Base-by-base conservation (phyloP, 2,888 invertebrate species). In the Sesia bembeciformis region DNA sequence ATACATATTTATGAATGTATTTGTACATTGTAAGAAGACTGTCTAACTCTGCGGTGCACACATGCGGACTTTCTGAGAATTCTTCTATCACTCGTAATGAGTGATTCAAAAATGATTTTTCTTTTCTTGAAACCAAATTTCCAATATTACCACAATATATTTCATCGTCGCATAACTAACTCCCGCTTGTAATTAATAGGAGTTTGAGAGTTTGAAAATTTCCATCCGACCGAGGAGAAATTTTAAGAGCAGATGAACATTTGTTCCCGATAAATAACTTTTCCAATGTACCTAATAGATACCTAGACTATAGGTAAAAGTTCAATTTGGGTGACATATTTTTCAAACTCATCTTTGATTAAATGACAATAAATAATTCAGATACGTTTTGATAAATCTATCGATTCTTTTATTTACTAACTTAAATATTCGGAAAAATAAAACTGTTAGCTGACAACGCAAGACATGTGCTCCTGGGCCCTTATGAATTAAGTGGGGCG, bases 381-480 rank as follows among this genome's bases (percentile, higher is more conserved):
- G 23, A 46, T 8, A 46, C 46, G 5, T 46, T 46, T 46, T 46
- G 4, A 0, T 46, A 4, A 8, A 3, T 23, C 4, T 7, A 8
- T 46, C 46, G n/a, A 8, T 8, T 46, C 5, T n/a, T 23, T n/a
- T 46, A 8, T 8, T 46, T 46, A 3, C n/a, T n/a, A n/a, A 8
- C 46, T n/a, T 46, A 8, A n/a, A 8, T 46, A 46, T 46, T 8
- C 55, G 51, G 53, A 57, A 53, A 49, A 6, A 54, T 50, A 50
- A 40, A 50, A 43, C 41, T 54, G 38, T 39, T 49, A 64, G 68
- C 65, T 64, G 58, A 64, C 61, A 63, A 62, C 72, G 72, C 62
- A 67, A 73, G 71, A 71, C 66, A 65, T 68, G 67, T 66, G 64
- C 57, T 23, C 41, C 56, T 64, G 67, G 70, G 61, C 73, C 42